Percentiles rank a stretch among this genome's conserved stretches.
Evolutionary conservation across 2,888 invertebrate genomes (phyloP).

Genomic region (Pasiphila rectangulata): DNA sequence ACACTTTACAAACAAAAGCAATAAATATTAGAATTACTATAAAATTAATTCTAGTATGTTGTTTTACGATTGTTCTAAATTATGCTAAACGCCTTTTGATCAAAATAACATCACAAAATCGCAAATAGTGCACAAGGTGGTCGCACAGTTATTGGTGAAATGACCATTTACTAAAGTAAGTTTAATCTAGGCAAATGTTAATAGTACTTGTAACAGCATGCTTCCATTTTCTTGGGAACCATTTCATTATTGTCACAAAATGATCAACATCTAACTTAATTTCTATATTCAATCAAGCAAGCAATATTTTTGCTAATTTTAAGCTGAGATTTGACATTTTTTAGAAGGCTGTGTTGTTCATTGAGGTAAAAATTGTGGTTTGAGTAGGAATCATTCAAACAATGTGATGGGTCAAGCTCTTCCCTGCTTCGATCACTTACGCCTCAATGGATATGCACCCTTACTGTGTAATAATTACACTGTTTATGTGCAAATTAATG

Average conservation of each 20-base stretch:
- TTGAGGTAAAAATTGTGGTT: too few species aligned
- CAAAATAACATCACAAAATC: slow-evolving; percentile 23
- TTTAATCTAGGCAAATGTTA: slow-evolving; percentile 1
- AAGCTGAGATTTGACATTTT: too few species aligned
- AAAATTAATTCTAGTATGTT: slow-evolving; percentile 25
- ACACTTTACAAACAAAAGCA: slow-evolving; percentile 40
- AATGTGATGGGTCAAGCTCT: too few species aligned
- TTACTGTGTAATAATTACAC: too few species aligned
- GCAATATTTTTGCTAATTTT: too few species aligned
- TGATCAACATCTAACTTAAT: background rate
- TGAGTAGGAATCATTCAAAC: too few species aligned
- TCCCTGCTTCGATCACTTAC: too few species aligned
- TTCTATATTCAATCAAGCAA: too few species aligned
- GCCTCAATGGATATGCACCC: too few species aligned
- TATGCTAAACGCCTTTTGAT: slow-evolving; percentile 11
- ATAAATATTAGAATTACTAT: slow-evolving; percentile 44
- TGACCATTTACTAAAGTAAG: background rate
- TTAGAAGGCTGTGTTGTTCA: too few species aligned
- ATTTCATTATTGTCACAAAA: background rate
- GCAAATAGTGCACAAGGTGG: slow-evolving; percentile 15
- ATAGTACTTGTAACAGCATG: background rate
- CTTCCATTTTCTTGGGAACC: background rate
- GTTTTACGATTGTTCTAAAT: slow-evolving; percentile 27
- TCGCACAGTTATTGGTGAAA: background rate
- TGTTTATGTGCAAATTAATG: too few species aligned